phyloP scores from a whole-genome alignment of 2,888 invertebrate genomes.

The Trachelus tabidus region DNA sequence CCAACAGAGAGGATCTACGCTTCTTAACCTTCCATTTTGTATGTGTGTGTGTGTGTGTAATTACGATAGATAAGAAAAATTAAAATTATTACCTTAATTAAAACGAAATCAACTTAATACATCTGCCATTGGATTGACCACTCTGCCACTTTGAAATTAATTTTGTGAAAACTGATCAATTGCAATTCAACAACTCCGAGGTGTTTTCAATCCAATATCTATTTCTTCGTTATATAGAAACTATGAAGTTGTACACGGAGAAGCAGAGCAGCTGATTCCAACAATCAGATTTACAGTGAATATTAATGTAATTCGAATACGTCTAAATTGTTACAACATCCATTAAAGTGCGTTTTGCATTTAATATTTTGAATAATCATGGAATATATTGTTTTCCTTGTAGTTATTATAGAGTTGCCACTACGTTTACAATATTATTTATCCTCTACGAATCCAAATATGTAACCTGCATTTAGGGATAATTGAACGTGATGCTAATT shows the following conservation, averaged over 20 bases:
- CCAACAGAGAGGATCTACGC: constrained; percentile 41
- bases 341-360: constrained; percentile 54
- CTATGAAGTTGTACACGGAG: constrained; percentile 21
- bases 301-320: constrained; percentile 52
- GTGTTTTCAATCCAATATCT: background rate
- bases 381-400: constrained; percentile 52
- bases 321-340: constrained; percentile 56
- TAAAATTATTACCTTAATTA: constrained; percentile 37
- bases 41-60: constrained; percentile 48
- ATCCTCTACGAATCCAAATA: constrained; percentile 56
- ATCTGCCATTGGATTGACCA: constrained; percentile 44
- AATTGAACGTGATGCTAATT: constrained; percentile 39
- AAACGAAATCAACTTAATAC: constrained; percentile 44
- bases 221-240: background rate
- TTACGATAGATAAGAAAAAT: constrained; percentile 46
- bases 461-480: constrained; percentile 48
- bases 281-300: constrained; percentile 49
- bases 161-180: constrained; percentile 3
- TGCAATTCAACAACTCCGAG: background rate
- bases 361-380: constrained; percentile 59
- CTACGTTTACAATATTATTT: constrained; percentile 57
- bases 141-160: constrained; percentile 31
- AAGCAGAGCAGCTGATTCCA: constrained; percentile 33
- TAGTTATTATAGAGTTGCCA: constrained; percentile 57
- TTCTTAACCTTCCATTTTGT: constrained; percentile 38